These are phyloP conservation scores for Eupsittula cactorum DNA, from an alignment of 2,113 vertebrate genomes.

Conservation along the genomic window DNA sequence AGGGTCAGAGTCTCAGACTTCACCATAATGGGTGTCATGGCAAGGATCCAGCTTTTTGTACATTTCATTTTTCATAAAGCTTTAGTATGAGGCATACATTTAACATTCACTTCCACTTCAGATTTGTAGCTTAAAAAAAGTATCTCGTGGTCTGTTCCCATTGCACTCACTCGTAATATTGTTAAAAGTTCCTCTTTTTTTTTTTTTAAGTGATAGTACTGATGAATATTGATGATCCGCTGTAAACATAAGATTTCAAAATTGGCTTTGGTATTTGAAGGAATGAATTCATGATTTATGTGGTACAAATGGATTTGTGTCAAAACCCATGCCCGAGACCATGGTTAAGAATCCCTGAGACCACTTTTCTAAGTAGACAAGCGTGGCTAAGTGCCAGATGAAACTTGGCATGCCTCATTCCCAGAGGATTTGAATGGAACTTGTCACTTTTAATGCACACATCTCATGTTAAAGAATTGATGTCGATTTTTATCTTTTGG, in stretches of 20 bases:
- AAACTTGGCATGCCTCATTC: constrained; percentile 42
- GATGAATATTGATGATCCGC: constrained; percentile 56
- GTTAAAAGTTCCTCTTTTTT: constrained; percentile 35
- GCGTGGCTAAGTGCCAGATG: constrained; percentile 7
- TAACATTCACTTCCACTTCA: constrained; percentile 77
- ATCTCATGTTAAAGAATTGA: neutral
- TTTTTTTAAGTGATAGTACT: constrained; percentile 14
- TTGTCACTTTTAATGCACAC: constrained; percentile 28
- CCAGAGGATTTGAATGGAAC: constrained; percentile 21
- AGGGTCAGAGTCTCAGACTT: constrained; percentile 79
- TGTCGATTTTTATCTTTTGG: constrained; percentile 25
- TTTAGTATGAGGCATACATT: constrained; percentile 70
- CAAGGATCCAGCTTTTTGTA: constrained; percentile 80
- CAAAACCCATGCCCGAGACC: constrained; percentile 9
- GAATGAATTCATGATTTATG: constrained; percentile 50
- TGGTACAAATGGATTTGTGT: constrained; percentile 41
- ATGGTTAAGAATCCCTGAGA: constrained; percentile 30
- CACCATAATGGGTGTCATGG: constrained; percentile 90
- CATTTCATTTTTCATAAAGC: constrained; percentile 82
- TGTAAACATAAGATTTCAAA: constrained; percentile 61
- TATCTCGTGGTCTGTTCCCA: constrained; percentile 36
- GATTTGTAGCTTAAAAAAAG: constrained; percentile 66
- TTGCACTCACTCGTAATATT: constrained; percentile 35
- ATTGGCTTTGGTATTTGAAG: constrained; percentile 39
- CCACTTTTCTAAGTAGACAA: constrained; percentile 25